phyloP scores from a whole-genome alignment of 2,888 invertebrate genomes.

The Agrotis segetum region DNA sequence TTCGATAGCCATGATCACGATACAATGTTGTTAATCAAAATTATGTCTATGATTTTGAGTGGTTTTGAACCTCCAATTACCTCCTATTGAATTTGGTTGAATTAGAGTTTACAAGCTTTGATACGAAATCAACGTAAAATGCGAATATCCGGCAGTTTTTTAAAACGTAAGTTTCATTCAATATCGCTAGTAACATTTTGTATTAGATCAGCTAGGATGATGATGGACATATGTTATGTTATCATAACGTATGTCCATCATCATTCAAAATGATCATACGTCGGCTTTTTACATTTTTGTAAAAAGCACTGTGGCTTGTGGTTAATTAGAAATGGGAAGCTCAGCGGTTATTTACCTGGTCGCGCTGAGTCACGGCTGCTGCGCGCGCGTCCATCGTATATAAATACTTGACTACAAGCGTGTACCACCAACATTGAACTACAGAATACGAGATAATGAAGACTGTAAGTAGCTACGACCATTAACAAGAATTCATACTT shows the following conservation, averaged over 20 bases:
- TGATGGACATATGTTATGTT: background rate
- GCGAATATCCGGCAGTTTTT: conserved; percentile 35
- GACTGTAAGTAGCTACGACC: conserved; percentile 76
- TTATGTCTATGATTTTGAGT: too few relatives aligned
- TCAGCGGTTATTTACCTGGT: conserved; percentile 76
- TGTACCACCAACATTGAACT: conserved; percentile 68
- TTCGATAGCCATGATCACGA: background rate
- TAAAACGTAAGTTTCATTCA: conserved; percentile 34
- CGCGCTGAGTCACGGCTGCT: conserved; percentile 71
- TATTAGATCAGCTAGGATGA: background rate
- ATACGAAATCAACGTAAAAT: conserved; percentile 14
- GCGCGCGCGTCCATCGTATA: conserved; percentile 61
- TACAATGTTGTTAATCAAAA: background rate
- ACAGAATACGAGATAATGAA: conserved; percentile 80
- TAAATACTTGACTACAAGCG: conserved; percentile 74
- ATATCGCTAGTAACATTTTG: background rate
- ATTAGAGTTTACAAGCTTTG: conserved; percentile 12
- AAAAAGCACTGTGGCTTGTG: conserved; percentile 17
- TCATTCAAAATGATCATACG: background rate
- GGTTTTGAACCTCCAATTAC: too few relatives aligned
- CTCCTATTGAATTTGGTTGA: too few relatives aligned
- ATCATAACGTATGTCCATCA: too few relatives aligned
- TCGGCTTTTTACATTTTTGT: background rate
- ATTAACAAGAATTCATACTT: conserved; percentile 1
- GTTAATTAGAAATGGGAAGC: conserved; percentile 17